These are phyloP conservation scores for Archips crataeganus DNA, from an alignment of 2,888 invertebrate species.

Conservation along the genomic window DNA sequence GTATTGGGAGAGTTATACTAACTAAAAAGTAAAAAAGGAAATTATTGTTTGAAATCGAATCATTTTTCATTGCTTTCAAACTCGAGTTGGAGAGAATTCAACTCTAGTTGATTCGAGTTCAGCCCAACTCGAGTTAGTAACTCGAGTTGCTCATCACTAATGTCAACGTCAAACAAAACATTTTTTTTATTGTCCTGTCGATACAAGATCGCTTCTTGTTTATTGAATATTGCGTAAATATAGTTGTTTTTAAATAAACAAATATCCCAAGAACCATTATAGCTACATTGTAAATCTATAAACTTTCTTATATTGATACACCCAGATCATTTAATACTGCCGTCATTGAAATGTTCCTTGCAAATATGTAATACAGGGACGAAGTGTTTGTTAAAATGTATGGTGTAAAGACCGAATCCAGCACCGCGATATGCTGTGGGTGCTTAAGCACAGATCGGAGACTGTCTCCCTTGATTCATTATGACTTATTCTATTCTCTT, in stretches of 20 bases:
- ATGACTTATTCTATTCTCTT: slow-evolving; percentile 34
- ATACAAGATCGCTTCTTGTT: too few relatives aligned
- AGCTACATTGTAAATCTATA: neutral
- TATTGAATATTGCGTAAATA: neutral
- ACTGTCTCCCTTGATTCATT: slow-evolving; percentile 33
- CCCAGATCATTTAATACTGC: neutral
- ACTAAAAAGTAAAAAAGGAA: too few relatives aligned
- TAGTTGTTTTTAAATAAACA: neutral
- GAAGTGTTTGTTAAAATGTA: slow-evolving; percentile 15
- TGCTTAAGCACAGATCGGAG: slow-evolving; percentile 44
- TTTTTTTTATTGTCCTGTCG: neutral
- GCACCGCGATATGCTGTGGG: slow-evolving; percentile 38
- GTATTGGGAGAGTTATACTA: too few relatives aligned
- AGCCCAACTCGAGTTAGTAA: too few relatives aligned
- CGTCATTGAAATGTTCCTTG: neutral
- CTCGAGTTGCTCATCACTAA: too few relatives aligned
- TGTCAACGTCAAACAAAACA: neutral
- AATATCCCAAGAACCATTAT: neutral
- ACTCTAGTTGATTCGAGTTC: too few relatives aligned
- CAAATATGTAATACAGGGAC: neutral
- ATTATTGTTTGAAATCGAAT: too few relatives aligned
- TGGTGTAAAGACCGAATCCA: slow-evolving; percentile 10
- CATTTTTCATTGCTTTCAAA: too few relatives aligned
- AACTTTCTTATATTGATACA: neutral
- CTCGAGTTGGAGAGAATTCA: too few relatives aligned